These are phyloP conservation scores for Crossaster papposus DNA, from an alignment of 53 echinoderm and acorn worm genomes.

Conservation along the genomic window DNA sequence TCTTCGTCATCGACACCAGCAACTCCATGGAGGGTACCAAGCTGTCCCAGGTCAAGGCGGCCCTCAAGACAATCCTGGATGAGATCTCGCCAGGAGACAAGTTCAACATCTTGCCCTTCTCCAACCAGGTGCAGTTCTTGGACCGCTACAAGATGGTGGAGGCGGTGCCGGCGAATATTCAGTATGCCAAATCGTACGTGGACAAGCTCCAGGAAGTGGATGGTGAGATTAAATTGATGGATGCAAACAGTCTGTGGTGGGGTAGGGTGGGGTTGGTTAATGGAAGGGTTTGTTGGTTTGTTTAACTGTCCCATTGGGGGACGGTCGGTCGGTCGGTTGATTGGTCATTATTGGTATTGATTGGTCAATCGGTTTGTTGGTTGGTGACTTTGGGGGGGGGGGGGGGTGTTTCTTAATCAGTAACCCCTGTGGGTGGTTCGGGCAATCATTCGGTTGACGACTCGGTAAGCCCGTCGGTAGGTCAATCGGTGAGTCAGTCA, in stretches of 20 bases:
- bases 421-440: too few species aligned
- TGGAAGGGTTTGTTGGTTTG: neutral
- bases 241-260: neutral
- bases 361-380: too few species aligned
- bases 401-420: too few species aligned
- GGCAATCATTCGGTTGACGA: too few species aligned
- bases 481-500: too few species aligned
- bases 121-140: constrained; percentile 78
- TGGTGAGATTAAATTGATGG: constrained; percentile 44
- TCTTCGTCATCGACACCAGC: constrained; percentile 94
- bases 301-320: neutral
- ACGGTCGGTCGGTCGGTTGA: too few species aligned
- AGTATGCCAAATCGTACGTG: constrained; percentile 76
- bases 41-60: constrained; percentile 82
- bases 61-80: constrained; percentile 87
- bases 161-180: constrained; percentile 62
- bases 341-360: too few species aligned
- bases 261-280: neutral
- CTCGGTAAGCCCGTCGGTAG: too few species aligned
- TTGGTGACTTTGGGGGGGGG: too few species aligned
- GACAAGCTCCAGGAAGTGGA: constrained; percentile 78
- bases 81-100: constrained; percentile 89
- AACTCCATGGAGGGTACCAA: constrained; percentile 94
- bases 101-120: constrained; percentile 97
- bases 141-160: constrained; percentile 82